phyloP scores from a whole-genome alignment of 2,113 vertebrate genomes.

The Hemichromis elongatus region DNA sequence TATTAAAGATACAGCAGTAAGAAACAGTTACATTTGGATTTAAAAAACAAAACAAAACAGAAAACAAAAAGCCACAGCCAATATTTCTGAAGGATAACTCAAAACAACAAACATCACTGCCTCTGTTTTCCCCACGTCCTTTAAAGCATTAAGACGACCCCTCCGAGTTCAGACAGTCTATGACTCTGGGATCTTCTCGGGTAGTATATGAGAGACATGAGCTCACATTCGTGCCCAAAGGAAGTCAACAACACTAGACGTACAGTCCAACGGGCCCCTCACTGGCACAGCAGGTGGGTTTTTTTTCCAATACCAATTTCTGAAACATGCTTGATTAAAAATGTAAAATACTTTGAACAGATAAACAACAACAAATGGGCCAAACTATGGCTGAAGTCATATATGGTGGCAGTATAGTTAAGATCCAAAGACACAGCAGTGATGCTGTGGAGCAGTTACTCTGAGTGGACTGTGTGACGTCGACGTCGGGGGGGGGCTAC shows the following conservation, averaged over 20 bases:
- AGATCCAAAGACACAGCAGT: neutral
- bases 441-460: neutral
- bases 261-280: too few relatives aligned
- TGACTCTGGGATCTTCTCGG: neutral
- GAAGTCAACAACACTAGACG: neutral
- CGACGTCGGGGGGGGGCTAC: neutral
- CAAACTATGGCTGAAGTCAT: neutral
- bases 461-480: neutral
- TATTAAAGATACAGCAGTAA: neutral
- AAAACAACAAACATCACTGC: neutral
- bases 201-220: neutral
- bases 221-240: neutral
- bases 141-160: neutral
- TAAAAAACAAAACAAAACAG: neutral
- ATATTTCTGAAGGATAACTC: neutral
- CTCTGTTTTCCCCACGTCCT: neutral
- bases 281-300: neutral
- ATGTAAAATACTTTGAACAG: slow-evolving; percentile 12
- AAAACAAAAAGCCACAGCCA: neutral
- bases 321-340: neutral
- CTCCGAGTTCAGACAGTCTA: neutral
- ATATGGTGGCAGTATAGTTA: too few relatives aligned
- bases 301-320: neutral
- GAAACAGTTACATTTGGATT: neutral
- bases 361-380: neutral